Evolutionary conservation across 2,113 vertebrate genomes (phyloP), one percentile per base, ranked within the genome.

Genomic region (Hemibagrus wyckioides): DNA sequence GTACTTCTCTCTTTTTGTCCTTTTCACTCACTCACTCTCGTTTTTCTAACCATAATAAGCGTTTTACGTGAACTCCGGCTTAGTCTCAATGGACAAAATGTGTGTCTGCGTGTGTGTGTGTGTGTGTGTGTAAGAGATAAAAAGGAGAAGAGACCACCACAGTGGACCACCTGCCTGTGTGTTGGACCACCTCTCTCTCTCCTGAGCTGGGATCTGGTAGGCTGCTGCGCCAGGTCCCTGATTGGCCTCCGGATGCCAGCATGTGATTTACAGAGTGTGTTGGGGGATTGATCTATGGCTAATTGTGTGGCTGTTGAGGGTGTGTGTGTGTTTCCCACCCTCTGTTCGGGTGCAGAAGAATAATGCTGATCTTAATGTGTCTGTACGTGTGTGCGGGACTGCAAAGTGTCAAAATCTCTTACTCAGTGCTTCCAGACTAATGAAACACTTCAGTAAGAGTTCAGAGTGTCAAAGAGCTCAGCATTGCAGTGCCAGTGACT

Each of bases 261-360:
- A 59, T 88, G 67, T 88, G 94, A 96, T 96, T 96, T 96, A 96
- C 93, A 87, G 94, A 39, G 93, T 96, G 94, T 91, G 91, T 90
- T 90, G 92, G 82, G 80, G 89, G 93, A 94, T 92, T 92, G 92
- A 95, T 96, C 93, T 92, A 91, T 92, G 84, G 92, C 93, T 89
- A 90, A 93, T 91, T 91, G 69, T 89, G 88, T 86, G 89, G 87
- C 75, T 85, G 91, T 85, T 89, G 28, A 69, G 59, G 23, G 59
- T 41, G 61, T 56, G 71, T 88, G 81, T 75, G 84, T 79, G 69
- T 52, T 44, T 83, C 75, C 84, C 90, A 88, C 88, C 82, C 90
- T 86, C 44, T 71, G 89, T 83, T 89, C 91, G 84, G 93, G 91
- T 84, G 89, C 84, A 89, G n/a, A 84, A 84, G 87, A 91, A 83